Conservation (phyloP, 2,797 vertebrate genomes). For the Clamator glandarius region DNA sequence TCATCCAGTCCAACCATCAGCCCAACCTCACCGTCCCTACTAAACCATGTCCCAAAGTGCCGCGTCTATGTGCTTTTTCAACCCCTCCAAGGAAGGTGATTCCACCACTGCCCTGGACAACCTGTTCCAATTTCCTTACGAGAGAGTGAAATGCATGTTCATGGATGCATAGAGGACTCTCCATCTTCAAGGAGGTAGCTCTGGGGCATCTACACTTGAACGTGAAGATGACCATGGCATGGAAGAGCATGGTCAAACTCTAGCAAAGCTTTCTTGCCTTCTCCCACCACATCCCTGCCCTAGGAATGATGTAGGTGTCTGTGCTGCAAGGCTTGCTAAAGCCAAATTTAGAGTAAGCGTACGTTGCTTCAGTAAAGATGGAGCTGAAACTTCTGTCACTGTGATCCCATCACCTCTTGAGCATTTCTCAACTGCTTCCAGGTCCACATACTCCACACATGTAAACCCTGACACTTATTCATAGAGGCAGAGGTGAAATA, state of each 20-base stretch:
- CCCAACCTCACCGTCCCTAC: too few species aligned
- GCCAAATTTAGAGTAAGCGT: background rate
- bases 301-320: background rate
- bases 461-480: background rate
- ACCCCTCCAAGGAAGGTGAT: too few species aligned
- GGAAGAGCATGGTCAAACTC: background rate
- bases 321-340: background rate
- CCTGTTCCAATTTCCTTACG: background rate
- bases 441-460: background rate
- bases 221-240: background rate
- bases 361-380: rapidly evolving
- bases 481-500: background rate
- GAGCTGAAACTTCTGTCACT: background rate
- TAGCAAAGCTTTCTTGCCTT: background rate
- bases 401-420: background rate
- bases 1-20: too few species aligned
- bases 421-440: background rate
- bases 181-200: background rate
- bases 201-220: background rate
- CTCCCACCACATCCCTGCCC: background rate
- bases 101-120: too few species aligned
- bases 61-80: too few species aligned
- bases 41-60: too few species aligned
- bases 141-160: background rate
- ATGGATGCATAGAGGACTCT: background rate